phyloP scores from a whole-genome alignment of 2,797 vertebrate genomes.

The Moxostoma hubbsi region DNA sequence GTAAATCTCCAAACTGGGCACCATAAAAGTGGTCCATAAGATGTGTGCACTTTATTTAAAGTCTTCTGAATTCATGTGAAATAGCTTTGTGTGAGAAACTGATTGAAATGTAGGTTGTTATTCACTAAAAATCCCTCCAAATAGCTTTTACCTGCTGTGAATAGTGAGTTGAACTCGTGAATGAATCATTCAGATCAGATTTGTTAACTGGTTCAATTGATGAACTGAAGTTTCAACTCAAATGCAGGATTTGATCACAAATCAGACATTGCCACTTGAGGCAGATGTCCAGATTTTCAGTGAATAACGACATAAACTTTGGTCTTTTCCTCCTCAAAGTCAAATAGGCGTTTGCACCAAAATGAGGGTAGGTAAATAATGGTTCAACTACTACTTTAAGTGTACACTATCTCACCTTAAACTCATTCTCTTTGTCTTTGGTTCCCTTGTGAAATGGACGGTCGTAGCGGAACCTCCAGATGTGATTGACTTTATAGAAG shows the following conservation, averaged over 20 bases:
- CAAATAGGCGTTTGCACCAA: not conserved
- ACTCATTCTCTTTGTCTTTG: constrained; percentile 99
- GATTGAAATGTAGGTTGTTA: not conserved
- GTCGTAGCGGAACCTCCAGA: constrained; percentile 96
- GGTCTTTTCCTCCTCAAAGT: not conserved
- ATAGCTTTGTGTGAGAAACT: not conserved
- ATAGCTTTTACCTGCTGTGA: no score
- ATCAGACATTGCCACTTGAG: no score
- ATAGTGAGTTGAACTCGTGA: no score
- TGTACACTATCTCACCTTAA: constrained; percentile 83
- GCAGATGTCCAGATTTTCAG: no score
- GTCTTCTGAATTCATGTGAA: not conserved
- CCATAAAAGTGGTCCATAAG: not conserved
- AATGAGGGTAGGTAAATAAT: not conserved
- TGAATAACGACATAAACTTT: no score
- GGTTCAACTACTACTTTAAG: not conserved
- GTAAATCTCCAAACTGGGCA: not conserved
- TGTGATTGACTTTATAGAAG: constrained; percentile 98
- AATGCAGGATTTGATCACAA: no score
- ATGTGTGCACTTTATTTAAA: not conserved
- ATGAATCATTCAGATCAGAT: no score
- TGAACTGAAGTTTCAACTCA: no score
- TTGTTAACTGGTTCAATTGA: no score
- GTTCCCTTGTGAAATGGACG: constrained; percentile 95
- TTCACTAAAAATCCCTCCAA: not conserved